Evolutionary conservation across 2,888 invertebrate genomes (phyloP).

Genomic region (Lasioglossum malachurum): DNA sequence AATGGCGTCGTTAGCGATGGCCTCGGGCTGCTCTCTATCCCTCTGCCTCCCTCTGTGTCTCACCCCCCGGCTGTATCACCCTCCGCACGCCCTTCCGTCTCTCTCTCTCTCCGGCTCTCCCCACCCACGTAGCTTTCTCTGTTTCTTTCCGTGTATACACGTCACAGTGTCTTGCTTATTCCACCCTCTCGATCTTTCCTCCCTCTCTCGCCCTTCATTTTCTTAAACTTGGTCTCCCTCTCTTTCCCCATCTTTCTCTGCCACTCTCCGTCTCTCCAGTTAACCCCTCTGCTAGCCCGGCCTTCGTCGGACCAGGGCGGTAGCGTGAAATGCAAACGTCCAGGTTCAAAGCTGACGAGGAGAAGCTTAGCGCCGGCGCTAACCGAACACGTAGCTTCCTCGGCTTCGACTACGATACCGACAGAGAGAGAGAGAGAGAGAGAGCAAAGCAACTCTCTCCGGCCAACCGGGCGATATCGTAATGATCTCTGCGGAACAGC

Average conservation of each 20-base stretch:
- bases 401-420: constrained; percentile 42
- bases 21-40: constrained; percentile 77
- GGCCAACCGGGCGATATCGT: constrained; percentile 62
- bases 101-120: constrained; percentile 8
- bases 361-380: constrained; percentile 73
- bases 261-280: neutral
- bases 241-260: constrained; percentile 18
- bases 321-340: constrained; percentile 76
- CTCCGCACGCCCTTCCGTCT: constrained; percentile 16
- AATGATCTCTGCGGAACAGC: constrained; percentile 67
- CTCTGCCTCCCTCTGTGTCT: constrained; percentile 52
- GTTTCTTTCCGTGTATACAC: constrained; percentile 40
- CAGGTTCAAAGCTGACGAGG: constrained; percentile 68
- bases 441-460: constrained; percentile 23
- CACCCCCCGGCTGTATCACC: constrained; percentile 29
- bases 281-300: constrained; percentile 20
- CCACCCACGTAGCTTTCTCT: constrained; percentile 27
- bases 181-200: constrained; percentile 39
- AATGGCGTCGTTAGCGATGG: constrained; percentile 84
- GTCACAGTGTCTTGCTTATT: constrained; percentile 39
- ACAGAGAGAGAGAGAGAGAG: constrained; percentile 39
- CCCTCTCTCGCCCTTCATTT: constrained; percentile 41
- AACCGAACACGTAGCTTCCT: constrained; percentile 61
- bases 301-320: constrained; percentile 46
- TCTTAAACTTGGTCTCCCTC: constrained; percentile 44